Conservation (phyloP, 1,140 invertebrate species). For the Calephelis nemesis region DNA sequence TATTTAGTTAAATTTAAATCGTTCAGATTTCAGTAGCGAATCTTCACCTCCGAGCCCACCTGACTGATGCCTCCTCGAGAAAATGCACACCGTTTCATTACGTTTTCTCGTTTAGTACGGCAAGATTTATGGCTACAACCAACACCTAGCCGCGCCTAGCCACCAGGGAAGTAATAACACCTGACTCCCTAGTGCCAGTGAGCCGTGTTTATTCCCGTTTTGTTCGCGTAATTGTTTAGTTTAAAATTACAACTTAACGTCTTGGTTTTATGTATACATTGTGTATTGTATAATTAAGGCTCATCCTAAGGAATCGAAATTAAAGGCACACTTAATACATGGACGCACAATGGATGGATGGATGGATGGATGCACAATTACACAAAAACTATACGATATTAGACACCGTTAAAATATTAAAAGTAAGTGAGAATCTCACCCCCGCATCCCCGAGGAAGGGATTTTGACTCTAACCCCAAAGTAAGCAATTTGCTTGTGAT, state of each 20-base stretch:
- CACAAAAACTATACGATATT: no score
- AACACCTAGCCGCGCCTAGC: constrained; percentile 34
- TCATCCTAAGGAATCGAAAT: no score
- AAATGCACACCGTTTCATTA: constrained; percentile 74
- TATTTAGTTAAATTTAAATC: no score
- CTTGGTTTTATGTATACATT: not conserved
- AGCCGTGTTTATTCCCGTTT: not conserved
- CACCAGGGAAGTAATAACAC: constrained; percentile 22
- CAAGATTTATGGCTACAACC: constrained; percentile 52
- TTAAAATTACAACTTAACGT: not conserved
- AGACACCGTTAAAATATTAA: no score
- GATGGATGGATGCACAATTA: no score
- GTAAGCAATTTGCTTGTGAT: no score
- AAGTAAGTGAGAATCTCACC: no score
- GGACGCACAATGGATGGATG: no score
- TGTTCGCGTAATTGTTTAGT: not conserved
- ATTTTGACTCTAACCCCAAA: no score
- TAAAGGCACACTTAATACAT: no score
- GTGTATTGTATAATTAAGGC: no score
- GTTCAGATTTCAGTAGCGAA: constrained; percentile 26
- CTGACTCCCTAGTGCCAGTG: constrained; percentile 5
- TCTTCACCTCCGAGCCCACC: constrained; percentile 25
- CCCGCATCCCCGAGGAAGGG: no score
- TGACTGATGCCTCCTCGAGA: constrained; percentile 66
- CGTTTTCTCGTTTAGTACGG: constrained; percentile 63